Base-by-base conservation (phyloP, 2,888 invertebrate species). In the Isotomurus palustris region DNA sequence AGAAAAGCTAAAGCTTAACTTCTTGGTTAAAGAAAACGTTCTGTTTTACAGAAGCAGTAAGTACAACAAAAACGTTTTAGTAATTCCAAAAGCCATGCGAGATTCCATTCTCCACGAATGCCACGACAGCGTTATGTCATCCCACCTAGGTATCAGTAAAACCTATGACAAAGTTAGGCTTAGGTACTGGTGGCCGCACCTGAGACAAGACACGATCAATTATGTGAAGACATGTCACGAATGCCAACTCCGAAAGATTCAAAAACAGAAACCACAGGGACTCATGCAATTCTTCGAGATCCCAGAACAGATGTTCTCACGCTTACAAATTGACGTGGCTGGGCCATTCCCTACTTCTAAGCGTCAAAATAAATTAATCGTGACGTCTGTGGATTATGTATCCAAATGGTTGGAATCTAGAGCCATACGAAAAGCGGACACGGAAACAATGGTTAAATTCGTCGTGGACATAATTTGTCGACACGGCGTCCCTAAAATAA, bases 131-230 rank as follows among this genome's bases (percentile, higher is more conserved):
- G n/a, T 19, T 17, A 12, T 29, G 8, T 5, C 5, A n/a, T 5
- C n/a, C 8, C 47, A 47, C 29, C 10, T 47, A 12, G 47, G 47
- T 4, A 28, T 25, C n/a, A 19, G 28, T 17, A 47, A 47, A 47
- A 47, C 47, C 6, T 47, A n/a, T 8, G n/a, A 29, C 5, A 47
- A 47, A 19, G 19, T 47, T 6, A 6, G 6, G 4, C 8, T n/a
- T 22, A 6, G 47, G 5, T 47, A 47, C 28, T 47, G 27, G 28
- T 47, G 6, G 8, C 27, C 6, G 5, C 19, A 28, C 4, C 4
- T n/a, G 19, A 6, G 47, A n/a, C 6, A 17, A 6, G 12, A 6
- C 10, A 17, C 19, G 17, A 28, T 6, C 5, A 12, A 25, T 5
- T 47, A 47, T 47, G 29, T 47, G 4, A 47, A 28, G 19, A 28